A percentile compares a stretch with the other conserved stretches of the same genome.
phyloP scores from a whole-genome alignment of 2,113 vertebrate genomes.

The Protomyctophum bolini region DNA sequence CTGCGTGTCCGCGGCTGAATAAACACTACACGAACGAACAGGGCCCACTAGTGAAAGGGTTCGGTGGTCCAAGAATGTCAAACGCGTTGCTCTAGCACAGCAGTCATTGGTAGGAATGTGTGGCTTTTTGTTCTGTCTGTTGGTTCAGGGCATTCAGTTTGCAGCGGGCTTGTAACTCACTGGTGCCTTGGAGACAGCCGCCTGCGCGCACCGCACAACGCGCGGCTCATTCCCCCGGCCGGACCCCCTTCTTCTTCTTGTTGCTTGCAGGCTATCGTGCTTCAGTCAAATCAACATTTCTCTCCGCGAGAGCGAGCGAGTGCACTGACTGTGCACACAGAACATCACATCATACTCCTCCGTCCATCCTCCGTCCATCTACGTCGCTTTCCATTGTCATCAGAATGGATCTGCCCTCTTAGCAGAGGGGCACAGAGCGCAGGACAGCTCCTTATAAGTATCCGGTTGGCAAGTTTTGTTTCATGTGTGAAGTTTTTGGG shows the following conservation, averaged over 20 bases:
- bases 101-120: conserved; percentile 61
- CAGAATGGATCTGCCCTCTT: conserved; percentile 69
- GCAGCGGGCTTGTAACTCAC: conserved; percentile 34
- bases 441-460: conserved; percentile 21
- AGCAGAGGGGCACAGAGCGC: conserved; percentile 49
- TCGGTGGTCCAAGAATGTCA: conserved; percentile 40
- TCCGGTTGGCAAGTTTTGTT: conserved; percentile 60
- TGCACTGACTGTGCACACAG: conserved; percentile 36
- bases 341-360: conserved; percentile 63
- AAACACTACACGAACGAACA: conserved; percentile 33
- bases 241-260: too few relatives aligned
- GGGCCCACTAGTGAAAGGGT: conserved; percentile 8
- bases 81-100: conserved; percentile 51
- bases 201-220: conserved; percentile 28
- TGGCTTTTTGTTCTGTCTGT: conserved; percentile 63
- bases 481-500: conserved; percentile 39
- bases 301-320: conserved; percentile 59
- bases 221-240: conserved; percentile 22
- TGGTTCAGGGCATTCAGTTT: conserved; percentile 52
- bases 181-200: conserved; percentile 66
- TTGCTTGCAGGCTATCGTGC: conserved; percentile 52
- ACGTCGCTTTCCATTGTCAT: conserved; percentile 33
- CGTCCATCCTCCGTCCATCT: conserved; percentile 35
- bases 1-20: conserved; percentile 22
- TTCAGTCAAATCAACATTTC: conserved; percentile 75